Evolutionary conservation across 1,140 invertebrate genomes (phyloP), one percentile per base, ranked within the genome.

Genomic region (Luehdorfia chinensis): DNA sequence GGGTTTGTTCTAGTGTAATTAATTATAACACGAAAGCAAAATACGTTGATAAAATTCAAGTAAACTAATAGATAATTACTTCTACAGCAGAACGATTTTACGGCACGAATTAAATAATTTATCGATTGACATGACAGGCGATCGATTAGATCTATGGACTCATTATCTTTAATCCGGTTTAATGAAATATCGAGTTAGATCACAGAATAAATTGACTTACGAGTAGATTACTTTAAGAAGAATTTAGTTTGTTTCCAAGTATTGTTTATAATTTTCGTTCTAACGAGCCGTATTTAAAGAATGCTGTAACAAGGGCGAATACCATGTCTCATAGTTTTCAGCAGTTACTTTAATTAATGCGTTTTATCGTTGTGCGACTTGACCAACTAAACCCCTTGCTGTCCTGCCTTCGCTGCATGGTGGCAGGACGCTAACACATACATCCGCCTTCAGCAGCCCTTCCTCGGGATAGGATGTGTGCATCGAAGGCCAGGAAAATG

Each of bases 71-170:
- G 39, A 18, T 11, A 18, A 43, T 43, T 16, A 43, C n/a, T 9
- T 28, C 15, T 14, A 27, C 36, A 41, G 13, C 7, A 28, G 25
- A 41, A 41, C 23, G 15, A 28, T 28, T 25, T 41, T n/a, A 41
- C 37, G 37, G 37, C 23, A 43, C 15, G 39, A 43, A 30, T 43
- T 43, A 43, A 43, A 43, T 41, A 41, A 41, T 41, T 43, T 43
- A 43, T 43, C 27, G 30, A 25, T 30, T 43, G 39, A 43, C 39
- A 43, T 43, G 25, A 43, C 39, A 43, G 39, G 14, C 39, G 23
- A 43, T 18, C 27, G 25, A 43, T 43, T 43, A 30, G 39, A 43
- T 43, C 27, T 30, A 30, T 15, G 23, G 37, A 7, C 23, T 43
- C 39, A 43, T 43, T 43, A 43, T 43, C 39, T 43, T 1, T 30